Conservation (phyloP, 2,888 invertebrate genomes). For the Disparrhopalites patrizii region DNA sequence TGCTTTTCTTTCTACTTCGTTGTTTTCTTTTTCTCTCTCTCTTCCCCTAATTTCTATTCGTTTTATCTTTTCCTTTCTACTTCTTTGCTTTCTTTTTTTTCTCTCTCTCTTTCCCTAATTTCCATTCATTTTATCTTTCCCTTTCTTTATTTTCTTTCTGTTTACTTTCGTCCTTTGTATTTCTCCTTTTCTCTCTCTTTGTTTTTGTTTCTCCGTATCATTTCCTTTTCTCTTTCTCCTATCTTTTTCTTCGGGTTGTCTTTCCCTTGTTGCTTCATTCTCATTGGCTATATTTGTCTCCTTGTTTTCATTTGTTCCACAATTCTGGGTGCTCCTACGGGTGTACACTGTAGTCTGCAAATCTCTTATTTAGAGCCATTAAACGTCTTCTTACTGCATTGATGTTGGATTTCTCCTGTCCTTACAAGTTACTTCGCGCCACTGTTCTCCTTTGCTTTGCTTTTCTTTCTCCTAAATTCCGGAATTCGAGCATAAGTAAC, state of each 20-base stretch:
- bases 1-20: neutral
- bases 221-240: neutral
- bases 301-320: no score
- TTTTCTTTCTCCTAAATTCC: no score
- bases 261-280: neutral
- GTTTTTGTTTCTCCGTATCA: constrained; percentile 7
- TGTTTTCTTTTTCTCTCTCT: neutral
- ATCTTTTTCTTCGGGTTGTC: neutral
- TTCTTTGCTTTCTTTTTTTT: neutral
- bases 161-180: constrained; percentile 3
- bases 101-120: neutral
- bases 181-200: constrained; percentile 1
- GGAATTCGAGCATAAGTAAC: no score
- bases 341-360: no score
- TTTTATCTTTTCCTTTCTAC: neutral
- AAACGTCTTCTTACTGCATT: neutral
- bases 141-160: neutral
- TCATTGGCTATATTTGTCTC: neutral
- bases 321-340: no score
- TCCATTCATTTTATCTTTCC: constrained; percentile 3
- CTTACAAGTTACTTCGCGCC: no score
- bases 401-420: no score
- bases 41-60: no score
- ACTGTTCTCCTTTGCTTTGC: no score
- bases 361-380: neutral